phyloP scores from a whole-genome alignment of 1,140 invertebrate species.

The Calliopsis andreniformis region DNA sequence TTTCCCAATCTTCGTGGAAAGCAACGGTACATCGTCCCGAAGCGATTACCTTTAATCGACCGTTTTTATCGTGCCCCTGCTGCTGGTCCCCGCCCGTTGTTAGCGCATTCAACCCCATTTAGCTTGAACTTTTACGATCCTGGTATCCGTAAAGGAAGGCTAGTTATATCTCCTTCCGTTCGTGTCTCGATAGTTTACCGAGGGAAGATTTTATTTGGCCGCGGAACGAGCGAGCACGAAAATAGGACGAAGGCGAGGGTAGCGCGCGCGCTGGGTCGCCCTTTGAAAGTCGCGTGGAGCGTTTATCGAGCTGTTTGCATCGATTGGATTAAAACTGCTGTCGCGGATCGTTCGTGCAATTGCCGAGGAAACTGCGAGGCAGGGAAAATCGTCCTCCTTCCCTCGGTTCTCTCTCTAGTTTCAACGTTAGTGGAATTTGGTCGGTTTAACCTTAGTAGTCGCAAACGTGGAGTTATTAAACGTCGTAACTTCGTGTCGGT shows the following conservation, averaged over 20 bases:
- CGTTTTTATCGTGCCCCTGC: not conserved
- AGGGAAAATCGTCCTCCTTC: too few relatives aligned
- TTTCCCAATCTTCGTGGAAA: too few relatives aligned
- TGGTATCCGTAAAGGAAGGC: not conserved
- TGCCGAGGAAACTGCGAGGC: not conserved
- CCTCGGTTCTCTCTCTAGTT: too few relatives aligned
- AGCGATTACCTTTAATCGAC: not conserved
- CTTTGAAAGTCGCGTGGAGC: not conserved
- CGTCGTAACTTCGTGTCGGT: slow-evolving; percentile 19
- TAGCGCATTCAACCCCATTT: not conserved
- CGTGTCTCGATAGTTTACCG: not conserved
- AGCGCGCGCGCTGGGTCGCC: too few relatives aligned
- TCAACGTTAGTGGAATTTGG: too few relatives aligned
- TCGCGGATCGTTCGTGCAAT: not conserved
- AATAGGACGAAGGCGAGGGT: not conserved
- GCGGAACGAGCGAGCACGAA: not conserved
- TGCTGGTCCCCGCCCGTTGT: not conserved
- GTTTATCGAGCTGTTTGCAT: not conserved
- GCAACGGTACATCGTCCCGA: not conserved
- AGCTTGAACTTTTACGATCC: not conserved
- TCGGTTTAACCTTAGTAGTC: too few relatives aligned
- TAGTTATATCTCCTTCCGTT: not conserved
- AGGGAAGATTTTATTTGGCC: not conserved
- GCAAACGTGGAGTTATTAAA: not conserved
- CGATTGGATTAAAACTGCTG: not conserved